Percentiles rank a stretch among this genome's conserved stretches.
Conservation (phyloP, 1,140 invertebrate genomes). For the Diploscapter pachys region DNA sequence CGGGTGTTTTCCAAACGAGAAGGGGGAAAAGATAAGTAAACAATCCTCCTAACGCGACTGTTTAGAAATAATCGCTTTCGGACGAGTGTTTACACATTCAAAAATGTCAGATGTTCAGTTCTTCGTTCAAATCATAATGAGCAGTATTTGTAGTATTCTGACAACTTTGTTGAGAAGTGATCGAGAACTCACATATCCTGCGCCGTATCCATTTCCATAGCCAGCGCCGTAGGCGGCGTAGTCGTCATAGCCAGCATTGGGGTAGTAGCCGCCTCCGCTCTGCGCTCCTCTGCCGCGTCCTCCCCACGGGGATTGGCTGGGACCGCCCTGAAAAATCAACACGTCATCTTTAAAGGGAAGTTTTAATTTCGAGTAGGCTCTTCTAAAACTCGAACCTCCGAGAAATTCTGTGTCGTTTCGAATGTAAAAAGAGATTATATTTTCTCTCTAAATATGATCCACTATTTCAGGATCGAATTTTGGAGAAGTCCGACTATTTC, state of each 20-base stretch:
- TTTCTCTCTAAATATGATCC: not conserved
- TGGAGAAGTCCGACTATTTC: too few species aligned
- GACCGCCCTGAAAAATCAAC: slow-evolving; percentile 12
- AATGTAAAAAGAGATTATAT: not conserved
- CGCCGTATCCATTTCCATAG: not conserved
- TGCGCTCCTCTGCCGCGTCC: slow-evolving; percentile 11
- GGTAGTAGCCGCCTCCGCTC: slow-evolving; percentile 13
- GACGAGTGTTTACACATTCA: not conserved
- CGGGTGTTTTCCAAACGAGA: too few species aligned
- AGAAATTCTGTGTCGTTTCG: slow-evolving; percentile 3
- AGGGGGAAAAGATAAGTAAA: too few species aligned
- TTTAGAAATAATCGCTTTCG: not conserved
- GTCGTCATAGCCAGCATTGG: slow-evolving; percentile 2
- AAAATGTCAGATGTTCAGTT: not conserved
- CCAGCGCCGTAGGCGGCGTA: slow-evolving; percentile 23
- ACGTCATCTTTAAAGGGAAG: slow-evolving; percentile 8
- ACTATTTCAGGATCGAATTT: too few species aligned
- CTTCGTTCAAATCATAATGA: not conserved
- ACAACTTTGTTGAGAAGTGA: not conserved
- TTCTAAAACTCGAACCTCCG: not conserved
- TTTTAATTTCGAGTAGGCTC: not conserved
- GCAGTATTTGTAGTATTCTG: not conserved
- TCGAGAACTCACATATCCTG: slow-evolving; percentile 17
- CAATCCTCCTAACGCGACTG: not conserved
- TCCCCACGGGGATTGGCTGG: slow-evolving; percentile 3